Base-by-base conservation (phyloP, 2,797 vertebrate species). In the Hylomyscus alleni region DNA sequence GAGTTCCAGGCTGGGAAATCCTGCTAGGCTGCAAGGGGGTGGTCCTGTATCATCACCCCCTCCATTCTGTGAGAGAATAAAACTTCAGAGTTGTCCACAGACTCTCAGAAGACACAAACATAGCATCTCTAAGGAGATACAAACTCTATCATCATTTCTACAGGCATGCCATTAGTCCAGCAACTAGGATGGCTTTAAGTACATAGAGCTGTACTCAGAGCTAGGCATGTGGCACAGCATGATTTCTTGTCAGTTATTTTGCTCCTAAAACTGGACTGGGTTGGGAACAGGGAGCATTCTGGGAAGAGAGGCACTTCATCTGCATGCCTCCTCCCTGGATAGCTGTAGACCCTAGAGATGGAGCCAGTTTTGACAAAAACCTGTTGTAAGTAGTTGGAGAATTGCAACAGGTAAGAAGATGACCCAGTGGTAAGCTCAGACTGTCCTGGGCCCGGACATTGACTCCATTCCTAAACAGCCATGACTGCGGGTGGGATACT, bases 361-460 rank as follows among this genome's bases (percentile, higher is more conserved):
- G 15, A 86, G 40, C 0, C 44, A 29, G 37, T 47, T n/a, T 44
- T 88, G 54, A 65, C 14, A 44, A 47, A 54, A 67, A 72, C 10
- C 47, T 90, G 34, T 29, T 29, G 52, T 10, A 72, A 2, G 3
- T 47, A 56, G 1, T 37, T 50, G 8, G 0, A 2, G 5, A 62
- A 29, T 0, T 1, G 29, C 1, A 3, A 34, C 6, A 20, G 26
- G 60, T 3, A 0, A 50, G 37, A 47, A 2, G 52, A 58, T 34
- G 78, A 84, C 34, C n/a, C 3, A 7, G 22, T 0, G 24, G 58
- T 85, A 52, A 34, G 8, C 72, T 75, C 31, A 73, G 40, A 40
- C 31, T 3, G 12, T 34, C 62, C 31, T 24, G 31, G 72, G 72
- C 37, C 84, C 37, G 34, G 75, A 84, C 4, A 26, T 24, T 3